A percentile compares a stretch with the other conserved stretches of the same genome.
phyloP scores from a whole-genome alignment of 2,113 vertebrate species.

The Centrocercus urophasianus region DNA sequence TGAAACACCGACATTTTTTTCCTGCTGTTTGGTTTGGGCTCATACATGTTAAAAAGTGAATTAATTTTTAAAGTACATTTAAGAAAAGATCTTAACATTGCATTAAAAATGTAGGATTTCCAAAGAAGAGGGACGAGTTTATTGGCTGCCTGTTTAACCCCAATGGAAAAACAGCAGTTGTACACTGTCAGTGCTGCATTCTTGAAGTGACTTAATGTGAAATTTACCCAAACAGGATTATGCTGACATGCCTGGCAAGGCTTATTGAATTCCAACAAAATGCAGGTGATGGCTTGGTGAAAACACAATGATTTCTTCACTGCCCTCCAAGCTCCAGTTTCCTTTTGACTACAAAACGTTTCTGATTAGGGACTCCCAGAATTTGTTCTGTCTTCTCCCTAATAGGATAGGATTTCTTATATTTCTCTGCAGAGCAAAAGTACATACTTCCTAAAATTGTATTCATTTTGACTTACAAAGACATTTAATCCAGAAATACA shows the following conservation, averaged over 20 bases:
- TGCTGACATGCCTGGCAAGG: neutral
- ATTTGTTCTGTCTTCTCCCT: neutral
- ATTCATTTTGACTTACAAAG: neutral
- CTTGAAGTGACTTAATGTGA: neutral
- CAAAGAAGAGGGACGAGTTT: neutral
- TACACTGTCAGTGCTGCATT: neutral
- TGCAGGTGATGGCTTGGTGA: neutral
- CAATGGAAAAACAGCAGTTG: neutral
- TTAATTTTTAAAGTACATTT: neutral
- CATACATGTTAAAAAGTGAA: neutral
- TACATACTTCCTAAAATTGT: neutral
- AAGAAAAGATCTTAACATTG: neutral
- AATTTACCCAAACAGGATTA: neutral
- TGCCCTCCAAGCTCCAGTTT: neutral
- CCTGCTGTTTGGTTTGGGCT: neutral
- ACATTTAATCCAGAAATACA: neutral
- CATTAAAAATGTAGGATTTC: neutral
- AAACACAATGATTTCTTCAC: neutral
- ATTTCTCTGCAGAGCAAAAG: neutral
- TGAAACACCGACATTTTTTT: neutral
- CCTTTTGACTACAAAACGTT: neutral
- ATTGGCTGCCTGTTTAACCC: neutral
- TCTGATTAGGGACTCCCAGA: neutral
- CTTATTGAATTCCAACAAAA: neutral
- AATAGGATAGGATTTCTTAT: neutral